Base-by-base conservation (phyloP, 2,797 vertebrate genomes). In the Glossophaga mutica region DNA sequence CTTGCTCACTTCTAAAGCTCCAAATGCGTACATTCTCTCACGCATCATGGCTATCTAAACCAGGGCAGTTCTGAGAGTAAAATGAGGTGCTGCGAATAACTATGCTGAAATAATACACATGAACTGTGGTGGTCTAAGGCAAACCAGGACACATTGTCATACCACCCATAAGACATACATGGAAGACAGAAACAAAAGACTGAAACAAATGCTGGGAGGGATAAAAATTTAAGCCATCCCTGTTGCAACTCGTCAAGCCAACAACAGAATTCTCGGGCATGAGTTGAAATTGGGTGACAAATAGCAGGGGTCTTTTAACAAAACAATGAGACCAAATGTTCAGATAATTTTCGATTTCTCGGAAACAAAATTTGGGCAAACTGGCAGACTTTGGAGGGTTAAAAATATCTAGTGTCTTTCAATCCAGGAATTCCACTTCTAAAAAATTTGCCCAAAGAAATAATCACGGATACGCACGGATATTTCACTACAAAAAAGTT, bases 391-490 rank as follows among this genome's bases (percentile, higher is more conserved):
- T 86, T 5, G 48, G 29, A 21, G 18, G 48, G 70, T 84, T 34
- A 62, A 82, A 90, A 48, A 57, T 26, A 74, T 70, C 48, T 77
- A 48, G 16, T 76, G 29, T 19, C 21, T 92, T 96, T 94, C 21
- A 73, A 65, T 78, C 44, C 68, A 81, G 34, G 82, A 74, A 96
- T 82, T 65, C 3, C 21, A 94, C 78, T 95, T 86, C 78, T 81
- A 96, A 94, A 22, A 91, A 96, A 73, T 73, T 55, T 90, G 14
- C n/a, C 52, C 62, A 85, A 3, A 77, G 10, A 81, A 88, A 57
- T 44, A 67, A 9, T 73, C 87, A 67, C 22, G 11, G 29, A 48
- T 84, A 85, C 71, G 6, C 94, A 22, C 8, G 77, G 77, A 91
- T 82, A 95, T 71, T 96, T 81, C 50, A 2, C 37, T 77, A 92